A percentile compares a stretch with the other conserved stretches of the same genome.
Conservation (phyloP, 2,888 invertebrate species). For the Chymomyza amoena region DNA sequence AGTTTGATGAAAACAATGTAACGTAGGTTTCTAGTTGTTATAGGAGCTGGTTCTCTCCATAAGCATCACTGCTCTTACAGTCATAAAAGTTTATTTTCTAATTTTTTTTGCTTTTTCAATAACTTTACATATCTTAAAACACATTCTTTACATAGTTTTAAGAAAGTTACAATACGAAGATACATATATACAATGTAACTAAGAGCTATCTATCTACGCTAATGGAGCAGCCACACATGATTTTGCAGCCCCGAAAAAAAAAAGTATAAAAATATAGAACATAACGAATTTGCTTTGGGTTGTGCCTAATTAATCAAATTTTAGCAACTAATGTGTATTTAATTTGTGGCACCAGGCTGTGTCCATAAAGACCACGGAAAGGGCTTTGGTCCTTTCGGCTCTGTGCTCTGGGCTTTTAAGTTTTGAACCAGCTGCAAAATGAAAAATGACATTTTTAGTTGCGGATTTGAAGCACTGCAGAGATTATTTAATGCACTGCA, state of each 20-base stretch:
- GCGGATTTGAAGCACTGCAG: neutral
- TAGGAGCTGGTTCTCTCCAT: too few relatives aligned
- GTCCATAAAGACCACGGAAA: neutral
- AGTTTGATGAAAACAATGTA: too few relatives aligned
- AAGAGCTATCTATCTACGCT: too few relatives aligned
- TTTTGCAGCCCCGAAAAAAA: neutral
- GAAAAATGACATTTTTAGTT: constrained; percentile 3
- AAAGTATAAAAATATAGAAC: constrained; percentile 11
- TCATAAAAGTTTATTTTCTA: too few relatives aligned
- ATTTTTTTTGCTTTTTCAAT: too few relatives aligned
- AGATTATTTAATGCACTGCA: constrained; percentile 37
- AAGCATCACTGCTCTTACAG: too few relatives aligned
- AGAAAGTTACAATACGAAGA: too few relatives aligned
- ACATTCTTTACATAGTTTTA: too few relatives aligned
- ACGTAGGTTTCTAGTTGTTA: too few relatives aligned
- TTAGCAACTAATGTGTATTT: constrained; percentile 32
- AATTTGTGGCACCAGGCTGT: constrained; percentile 24
- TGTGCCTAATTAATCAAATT: constrained; percentile 41
- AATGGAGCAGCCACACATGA: neutral
- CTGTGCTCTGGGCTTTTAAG: neutral
- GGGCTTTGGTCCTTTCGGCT: neutral
- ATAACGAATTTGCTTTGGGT: constrained; percentile 29
- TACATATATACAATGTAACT: too few relatives aligned
- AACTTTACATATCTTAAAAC: too few relatives aligned
- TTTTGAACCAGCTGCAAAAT: constrained; percentile 6